A percentile compares a stretch with the other conserved stretches of the same genome.
phyloP scores from a whole-genome alignment of 2,113 vertebrate genomes.

The Catagonus wagneri region DNA sequence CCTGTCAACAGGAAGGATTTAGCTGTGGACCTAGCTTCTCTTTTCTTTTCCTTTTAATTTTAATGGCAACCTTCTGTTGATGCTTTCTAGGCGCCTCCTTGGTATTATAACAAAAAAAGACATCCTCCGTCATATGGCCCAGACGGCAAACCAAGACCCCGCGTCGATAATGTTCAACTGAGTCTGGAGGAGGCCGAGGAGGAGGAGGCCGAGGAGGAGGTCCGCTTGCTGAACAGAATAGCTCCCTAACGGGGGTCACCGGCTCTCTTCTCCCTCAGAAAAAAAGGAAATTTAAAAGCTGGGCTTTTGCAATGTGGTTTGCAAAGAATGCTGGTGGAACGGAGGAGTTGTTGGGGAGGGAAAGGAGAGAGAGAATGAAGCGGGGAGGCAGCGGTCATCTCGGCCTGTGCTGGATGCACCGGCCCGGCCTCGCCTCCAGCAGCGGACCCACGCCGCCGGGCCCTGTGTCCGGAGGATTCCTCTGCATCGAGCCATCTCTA shows the following conservation, averaged over 20 bases:
- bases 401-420: slow-evolving; percentile 83
- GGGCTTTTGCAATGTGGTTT: slow-evolving; percentile 75
- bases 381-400: neutral
- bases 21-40: slow-evolving; percentile 75
- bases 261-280: neutral
- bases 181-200: slow-evolving; percentile 90
- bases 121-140: slow-evolving; percentile 99
- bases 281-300: slow-evolving; percentile 66
- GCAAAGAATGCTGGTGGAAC: slow-evolving; percentile 80
- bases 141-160: slow-evolving; percentile 99
- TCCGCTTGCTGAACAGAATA: slow-evolving; percentile 94
- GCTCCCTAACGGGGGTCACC: slow-evolving; percentile 89
- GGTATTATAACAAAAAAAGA: slow-evolving; percentile 99
- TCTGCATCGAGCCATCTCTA: slow-evolving; percentile 89
- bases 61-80: slow-evolving; percentile 84
- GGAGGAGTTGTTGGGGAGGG: slow-evolving; percentile 79
- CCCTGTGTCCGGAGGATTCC: slow-evolving; percentile 85
- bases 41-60: slow-evolving; percentile 71
- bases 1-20: slow-evolving; percentile 88
- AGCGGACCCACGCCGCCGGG: slow-evolving; percentile 71
- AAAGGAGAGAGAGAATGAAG: slow-evolving; percentile 59
- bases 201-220: slow-evolving; percentile 91
- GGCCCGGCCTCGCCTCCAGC: slow-evolving; percentile 79
- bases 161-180: slow-evolving; percentile 99
- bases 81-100: slow-evolving; percentile 96